Conservation (phyloP, 1,140 invertebrate genomes). For the Drosophila trapezifrons region DNA sequence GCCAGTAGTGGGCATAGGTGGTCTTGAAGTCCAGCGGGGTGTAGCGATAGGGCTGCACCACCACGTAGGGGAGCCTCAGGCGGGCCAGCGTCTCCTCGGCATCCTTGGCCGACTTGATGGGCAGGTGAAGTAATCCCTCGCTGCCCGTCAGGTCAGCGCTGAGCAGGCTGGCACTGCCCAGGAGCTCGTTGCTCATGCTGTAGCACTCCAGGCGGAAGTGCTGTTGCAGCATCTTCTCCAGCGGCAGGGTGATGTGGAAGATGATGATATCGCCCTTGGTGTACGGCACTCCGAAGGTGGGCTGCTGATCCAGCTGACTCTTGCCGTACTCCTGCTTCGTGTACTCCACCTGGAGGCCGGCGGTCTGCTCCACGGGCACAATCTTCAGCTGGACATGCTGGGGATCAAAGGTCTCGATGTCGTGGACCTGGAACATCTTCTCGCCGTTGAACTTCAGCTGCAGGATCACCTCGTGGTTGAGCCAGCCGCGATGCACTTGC, state of each 20-base stretch:
- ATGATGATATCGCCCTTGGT: slow-evolving; percentile 73
- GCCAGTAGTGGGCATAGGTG: slow-evolving; percentile 94
- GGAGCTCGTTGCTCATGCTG: slow-evolving; percentile 81
- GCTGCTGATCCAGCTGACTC: slow-evolving; percentile 68
- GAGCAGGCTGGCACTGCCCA: slow-evolving; percentile 92
- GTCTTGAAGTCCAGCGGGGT: slow-evolving; percentile 90
- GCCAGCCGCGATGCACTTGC: slow-evolving; percentile 90
- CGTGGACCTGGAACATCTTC: slow-evolving; percentile 81
- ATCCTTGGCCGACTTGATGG: slow-evolving; percentile 89
- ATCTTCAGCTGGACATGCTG: slow-evolving; percentile 75
- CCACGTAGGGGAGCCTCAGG: slow-evolving; percentile 86
- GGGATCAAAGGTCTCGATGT: slow-evolving; percentile 78
- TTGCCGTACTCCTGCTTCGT: slow-evolving; percentile 70
- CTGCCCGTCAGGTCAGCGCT: slow-evolving; percentile 85
- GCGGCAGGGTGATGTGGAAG: slow-evolving; percentile 86
- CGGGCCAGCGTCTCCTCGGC: slow-evolving; percentile 87
- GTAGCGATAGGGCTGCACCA: slow-evolving; percentile 89
- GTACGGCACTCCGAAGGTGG: slow-evolving; percentile 64
- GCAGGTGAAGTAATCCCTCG: slow-evolving; percentile 89
- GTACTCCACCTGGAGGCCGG: slow-evolving; percentile 74
- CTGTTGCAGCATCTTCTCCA: slow-evolving; percentile 48
- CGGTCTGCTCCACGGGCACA: slow-evolving; percentile 64
- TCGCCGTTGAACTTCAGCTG: slow-evolving; percentile 89
- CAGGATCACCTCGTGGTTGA: slow-evolving; percentile 91
- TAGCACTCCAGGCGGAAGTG: slow-evolving; percentile 69